phyloP scores from a whole-genome alignment of 2,113 vertebrate species.

The Laticauda laticaudata region DNA sequence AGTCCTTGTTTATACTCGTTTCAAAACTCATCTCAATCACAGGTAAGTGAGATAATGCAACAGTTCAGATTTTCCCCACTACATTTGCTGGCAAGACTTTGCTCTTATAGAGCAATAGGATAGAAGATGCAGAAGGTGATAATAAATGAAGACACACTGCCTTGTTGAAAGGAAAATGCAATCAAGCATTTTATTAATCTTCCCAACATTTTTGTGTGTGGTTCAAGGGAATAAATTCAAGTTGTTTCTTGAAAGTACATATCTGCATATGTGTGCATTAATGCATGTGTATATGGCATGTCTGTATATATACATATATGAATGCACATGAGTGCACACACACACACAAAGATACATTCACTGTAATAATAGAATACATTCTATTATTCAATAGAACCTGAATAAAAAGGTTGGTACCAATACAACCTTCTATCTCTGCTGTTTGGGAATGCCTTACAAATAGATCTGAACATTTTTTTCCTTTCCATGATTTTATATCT shows the following conservation, averaged over 20 bases:
- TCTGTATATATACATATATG: not conserved
- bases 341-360: not conserved
- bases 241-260: not conserved
- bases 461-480: not conserved
- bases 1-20: not conserved
- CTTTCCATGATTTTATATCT: constrained; percentile 26
- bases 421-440: constrained; percentile 4
- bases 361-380: no score
- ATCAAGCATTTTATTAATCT: constrained; percentile 33
- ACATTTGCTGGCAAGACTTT: not conserved
- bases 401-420: constrained; percentile 15
- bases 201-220: constrained; percentile 14
- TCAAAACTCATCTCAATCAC: not conserved
- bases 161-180: not conserved
- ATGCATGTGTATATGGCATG: not conserved
- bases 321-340: no score
- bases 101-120: not conserved
- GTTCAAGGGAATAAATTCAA: constrained; percentile 17
- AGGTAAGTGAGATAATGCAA: not conserved
- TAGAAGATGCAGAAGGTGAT: not conserved
- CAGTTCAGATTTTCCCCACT: not conserved
- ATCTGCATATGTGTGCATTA: not conserved
- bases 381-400: not conserved
- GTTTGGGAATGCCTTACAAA: not conserved
- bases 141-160: constrained; percentile 10